These are phyloP conservation scores for Ganaspis sp. DNA, from an alignment of 1,140 invertebrate genomes.

Conservation along the genomic window DNA sequence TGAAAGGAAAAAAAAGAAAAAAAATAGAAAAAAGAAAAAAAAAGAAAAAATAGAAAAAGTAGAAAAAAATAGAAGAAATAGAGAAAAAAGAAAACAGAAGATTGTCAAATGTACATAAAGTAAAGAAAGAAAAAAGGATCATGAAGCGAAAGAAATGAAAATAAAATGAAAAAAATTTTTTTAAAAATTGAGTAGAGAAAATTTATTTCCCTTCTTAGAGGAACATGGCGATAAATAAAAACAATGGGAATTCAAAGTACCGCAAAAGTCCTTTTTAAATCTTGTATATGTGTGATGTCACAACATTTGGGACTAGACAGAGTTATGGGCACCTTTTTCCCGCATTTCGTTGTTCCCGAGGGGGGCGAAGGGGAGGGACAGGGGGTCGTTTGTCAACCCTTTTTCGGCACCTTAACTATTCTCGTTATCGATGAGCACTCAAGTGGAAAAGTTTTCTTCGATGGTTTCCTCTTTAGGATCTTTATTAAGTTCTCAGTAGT, in stretches of 20 bases:
- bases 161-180: no score
- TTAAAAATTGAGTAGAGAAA: no score
- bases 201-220: no score
- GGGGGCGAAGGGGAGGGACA: not conserved
- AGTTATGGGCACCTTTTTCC: conserved; percentile 24
- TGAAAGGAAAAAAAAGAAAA: no score
- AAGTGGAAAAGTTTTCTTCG: conserved; percentile 25
- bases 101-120: no score
- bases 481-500: conserved; percentile 21
- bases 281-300: not conserved
- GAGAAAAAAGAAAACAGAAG: no score
- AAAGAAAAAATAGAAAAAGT: no score
- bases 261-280: not conserved
- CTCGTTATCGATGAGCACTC: conserved; percentile 18
- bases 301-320: conserved; percentile 21
- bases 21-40: no score
- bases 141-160: no score
- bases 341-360: conserved; percentile 8
- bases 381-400: conserved; percentile 29
- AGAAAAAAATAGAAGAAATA: no score
- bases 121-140: no score
- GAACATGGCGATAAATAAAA: not conserved
- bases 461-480: conserved; percentile 24
- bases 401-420: conserved; percentile 27
- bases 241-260: conserved; percentile 3